Conservation (phyloP, 2,797 vertebrate species). For the Epinephelus malabaricus region DNA sequence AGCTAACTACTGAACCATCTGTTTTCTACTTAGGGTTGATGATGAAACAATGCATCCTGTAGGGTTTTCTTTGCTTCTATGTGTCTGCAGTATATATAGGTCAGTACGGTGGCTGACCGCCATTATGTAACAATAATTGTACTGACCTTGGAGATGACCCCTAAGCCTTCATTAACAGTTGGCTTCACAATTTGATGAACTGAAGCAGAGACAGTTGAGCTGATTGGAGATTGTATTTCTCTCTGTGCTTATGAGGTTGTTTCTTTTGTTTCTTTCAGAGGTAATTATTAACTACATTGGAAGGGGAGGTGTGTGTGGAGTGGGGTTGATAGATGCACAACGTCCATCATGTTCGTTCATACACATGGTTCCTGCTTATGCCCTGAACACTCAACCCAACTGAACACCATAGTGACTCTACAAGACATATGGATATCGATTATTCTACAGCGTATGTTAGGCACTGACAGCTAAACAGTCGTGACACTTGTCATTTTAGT, state of each 20-base stretch:
- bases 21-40: constrained; percentile 47
- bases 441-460: not conserved
- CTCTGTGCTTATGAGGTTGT: not conserved
- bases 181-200: constrained; percentile 43
- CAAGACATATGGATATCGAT: not conserved
- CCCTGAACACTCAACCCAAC: not conserved
- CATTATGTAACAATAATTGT: constrained; percentile 60
- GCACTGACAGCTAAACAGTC: not conserved
- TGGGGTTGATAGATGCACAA: not conserved
- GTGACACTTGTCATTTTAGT: not conserved
- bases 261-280: constrained; percentile 18
- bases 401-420: not conserved
- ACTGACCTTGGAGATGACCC: constrained; percentile 48
- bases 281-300: constrained; percentile 1
- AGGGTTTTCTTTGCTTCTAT: constrained; percentile 13
- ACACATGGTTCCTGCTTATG: not conserved
- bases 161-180: constrained; percentile 47
- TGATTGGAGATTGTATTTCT: constrained; percentile 26
- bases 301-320: not conserved
- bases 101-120: constrained; percentile 47
- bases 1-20: constrained; percentile 69
- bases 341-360: not conserved
- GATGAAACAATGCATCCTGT: constrained; percentile 44
- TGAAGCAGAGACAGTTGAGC: constrained; percentile 22
- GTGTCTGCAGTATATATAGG: constrained; percentile 56